Evolutionary conservation across 2,888 invertebrate species (phyloP).

Genomic region (Nebria salina): DNA sequence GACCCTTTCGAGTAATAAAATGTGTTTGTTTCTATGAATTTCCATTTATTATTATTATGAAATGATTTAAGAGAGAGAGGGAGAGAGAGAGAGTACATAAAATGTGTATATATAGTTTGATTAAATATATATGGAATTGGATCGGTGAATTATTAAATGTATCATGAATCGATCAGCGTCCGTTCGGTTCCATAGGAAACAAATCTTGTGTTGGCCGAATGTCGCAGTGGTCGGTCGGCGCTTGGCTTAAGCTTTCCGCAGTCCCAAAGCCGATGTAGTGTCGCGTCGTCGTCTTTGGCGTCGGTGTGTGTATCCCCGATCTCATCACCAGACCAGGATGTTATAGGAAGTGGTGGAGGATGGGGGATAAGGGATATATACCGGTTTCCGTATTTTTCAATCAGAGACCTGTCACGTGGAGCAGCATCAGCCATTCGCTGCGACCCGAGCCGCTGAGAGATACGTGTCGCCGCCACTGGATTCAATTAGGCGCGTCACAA

Average conservation of each 20-base stretch:
- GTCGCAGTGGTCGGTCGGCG: too few relatives aligned
- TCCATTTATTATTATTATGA: too few relatives aligned
- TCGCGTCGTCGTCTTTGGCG: not conserved
- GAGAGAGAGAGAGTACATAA: too few relatives aligned
- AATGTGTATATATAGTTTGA: too few relatives aligned
- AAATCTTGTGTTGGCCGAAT: not conserved
- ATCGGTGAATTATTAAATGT: too few relatives aligned
- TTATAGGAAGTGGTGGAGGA: not conserved
- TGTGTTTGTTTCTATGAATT: too few relatives aligned
- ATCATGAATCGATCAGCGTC: too few relatives aligned
- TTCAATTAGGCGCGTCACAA: constrained; percentile 53
- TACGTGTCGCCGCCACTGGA: constrained; percentile 51
- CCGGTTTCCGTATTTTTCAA: constrained; percentile 70
- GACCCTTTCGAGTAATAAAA: too few relatives aligned
- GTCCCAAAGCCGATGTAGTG: constrained; percentile 14
- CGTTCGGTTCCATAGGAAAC: not conserved
- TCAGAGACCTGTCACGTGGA: constrained; percentile 72
- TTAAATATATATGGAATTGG: too few relatives aligned
- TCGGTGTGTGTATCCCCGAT: constrained; percentile 4
- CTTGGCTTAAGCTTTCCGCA: not conserved
- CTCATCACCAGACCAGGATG: constrained; percentile 11
- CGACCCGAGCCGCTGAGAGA: constrained; percentile 49
- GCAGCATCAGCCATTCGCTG: constrained; percentile 56
- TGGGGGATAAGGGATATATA: constrained; percentile 37
- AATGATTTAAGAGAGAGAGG: too few relatives aligned